Conservation (phyloP, 2,888 invertebrate genomes). For the Petrophora chlorosata region DNA sequence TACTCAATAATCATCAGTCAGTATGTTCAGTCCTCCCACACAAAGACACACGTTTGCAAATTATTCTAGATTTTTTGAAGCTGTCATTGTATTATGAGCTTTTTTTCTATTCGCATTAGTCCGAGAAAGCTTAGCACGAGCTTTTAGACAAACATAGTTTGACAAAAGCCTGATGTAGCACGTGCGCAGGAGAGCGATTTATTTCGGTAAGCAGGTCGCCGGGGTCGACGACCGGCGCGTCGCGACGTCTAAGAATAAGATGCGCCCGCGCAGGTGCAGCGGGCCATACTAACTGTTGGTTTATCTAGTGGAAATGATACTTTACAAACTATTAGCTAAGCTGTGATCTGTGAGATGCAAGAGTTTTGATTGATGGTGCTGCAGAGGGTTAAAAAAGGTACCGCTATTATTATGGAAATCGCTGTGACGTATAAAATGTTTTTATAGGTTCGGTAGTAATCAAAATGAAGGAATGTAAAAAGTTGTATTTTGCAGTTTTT, state of each 20-base stretch:
- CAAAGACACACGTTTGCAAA: too few species aligned
- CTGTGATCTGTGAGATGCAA: slow-evolving; percentile 10
- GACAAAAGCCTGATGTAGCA: slow-evolving; percentile 53
- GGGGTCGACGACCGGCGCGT: slow-evolving; percentile 73
- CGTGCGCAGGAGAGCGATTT: slow-evolving; percentile 60
- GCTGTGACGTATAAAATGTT: slow-evolving; percentile 26
- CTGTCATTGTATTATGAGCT: slow-evolving; percentile 2
- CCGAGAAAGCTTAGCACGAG: slow-evolving; percentile 7
- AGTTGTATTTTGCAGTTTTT: too few species aligned
- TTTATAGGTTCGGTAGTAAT: slow-evolving; percentile 20
- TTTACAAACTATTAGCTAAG: slow-evolving; percentile 8
- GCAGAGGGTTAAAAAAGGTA: slow-evolving; percentile 17
- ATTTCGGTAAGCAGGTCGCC: slow-evolving; percentile 80
- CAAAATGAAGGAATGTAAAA: slow-evolving; percentile 17
- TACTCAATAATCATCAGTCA: too few species aligned
- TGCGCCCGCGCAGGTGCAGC: slow-evolving; percentile 73
- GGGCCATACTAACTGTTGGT: slow-evolving; percentile 7
- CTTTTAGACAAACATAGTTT: slow-evolving; percentile 25
- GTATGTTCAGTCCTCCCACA: too few species aligned
- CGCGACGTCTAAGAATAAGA: slow-evolving; percentile 77
- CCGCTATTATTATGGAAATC: slow-evolving; percentile 39
- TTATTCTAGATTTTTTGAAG: not conserved
- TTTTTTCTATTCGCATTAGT: slow-evolving; percentile 2
- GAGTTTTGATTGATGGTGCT: slow-evolving; percentile 24
- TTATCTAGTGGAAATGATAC: too few species aligned